Base-by-base conservation (phyloP, 2,113 vertebrate genomes). In the Cacatua alba region DNA sequence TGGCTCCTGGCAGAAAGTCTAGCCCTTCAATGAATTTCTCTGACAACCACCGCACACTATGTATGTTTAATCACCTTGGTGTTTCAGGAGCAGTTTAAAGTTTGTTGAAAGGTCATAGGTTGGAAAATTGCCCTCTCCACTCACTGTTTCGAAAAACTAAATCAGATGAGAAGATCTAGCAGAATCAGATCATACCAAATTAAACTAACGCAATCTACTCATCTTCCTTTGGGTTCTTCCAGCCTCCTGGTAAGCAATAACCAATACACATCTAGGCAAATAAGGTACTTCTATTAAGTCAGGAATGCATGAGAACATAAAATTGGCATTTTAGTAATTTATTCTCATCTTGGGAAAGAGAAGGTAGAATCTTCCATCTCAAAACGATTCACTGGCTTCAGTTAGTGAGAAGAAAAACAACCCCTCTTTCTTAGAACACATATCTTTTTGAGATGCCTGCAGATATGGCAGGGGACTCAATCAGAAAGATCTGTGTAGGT, bases 91-190 rank as follows among this genome's bases (percentile, higher is more conserved):
- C 33, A 65, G 35, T 49, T 88, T 57, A 65, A 86, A 29, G 35
- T 81, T 68, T 89, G 28, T 39, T 79, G 62, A 35, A 92, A 92
- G 51, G 88, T 75, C 82, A 71, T 11, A 52, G 15, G 9, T 24
- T 94, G 80, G 92, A 93, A 93, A 95, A 87, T 33, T 92, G 39
- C 62, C 53, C 53, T 92, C 62, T 84, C 72, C 44, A 53, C n/a
- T 84, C 35, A 52, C 8, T 52, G 71, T 86, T 95, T 86, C 1
- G 0, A 71, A 88, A 92, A 90, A 76, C 2, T 1, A 90, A 91
- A 96, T 94, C 77, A 76, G 86, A 68, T 91, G 74, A 96, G 89
- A 86, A 96, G 72, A 93, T 96, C 78, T 93, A 49, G 51, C 12
- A 55, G 69, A 90, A 86, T 80, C 82, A 95, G 85, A 88, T 88